A percentile compares a stretch with the other conserved stretches of the same genome.
Conservation (phyloP, 2,113 vertebrate species). For the Hippocampus zosterae region DNA sequence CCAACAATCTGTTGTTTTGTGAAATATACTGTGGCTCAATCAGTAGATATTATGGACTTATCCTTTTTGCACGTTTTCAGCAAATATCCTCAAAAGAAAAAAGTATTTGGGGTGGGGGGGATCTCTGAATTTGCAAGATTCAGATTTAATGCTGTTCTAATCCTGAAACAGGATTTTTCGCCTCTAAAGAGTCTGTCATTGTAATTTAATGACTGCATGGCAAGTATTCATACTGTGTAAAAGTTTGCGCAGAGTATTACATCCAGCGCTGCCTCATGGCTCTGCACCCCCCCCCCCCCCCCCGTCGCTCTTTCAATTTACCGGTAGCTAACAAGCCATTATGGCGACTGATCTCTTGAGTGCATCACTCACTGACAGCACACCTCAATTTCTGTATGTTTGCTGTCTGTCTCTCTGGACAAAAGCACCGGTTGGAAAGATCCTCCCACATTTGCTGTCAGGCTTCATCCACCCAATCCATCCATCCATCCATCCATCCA, state of each 20-base stretch:
- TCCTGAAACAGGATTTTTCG: too few species aligned
- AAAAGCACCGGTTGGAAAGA: constrained; percentile 40
- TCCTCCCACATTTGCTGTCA: constrained; percentile 24
- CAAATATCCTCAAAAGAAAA: too few species aligned
- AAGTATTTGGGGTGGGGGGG: too few species aligned
- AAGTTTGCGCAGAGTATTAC: not conserved
- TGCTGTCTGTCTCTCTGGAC: constrained; percentile 56
- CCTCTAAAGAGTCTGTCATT: not conserved
- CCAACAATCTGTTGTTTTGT: too few species aligned
- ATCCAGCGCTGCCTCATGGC: not conserved
- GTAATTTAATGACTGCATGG: not conserved
- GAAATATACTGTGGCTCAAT: too few species aligned
- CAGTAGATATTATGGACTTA: too few species aligned
- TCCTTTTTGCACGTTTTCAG: too few species aligned
- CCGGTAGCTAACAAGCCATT: not conserved
- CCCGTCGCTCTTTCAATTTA: not conserved
- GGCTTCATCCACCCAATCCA: constrained; percentile 28
- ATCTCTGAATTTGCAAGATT: too few species aligned
- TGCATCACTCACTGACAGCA: constrained; percentile 10
- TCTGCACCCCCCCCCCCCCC: not conserved
- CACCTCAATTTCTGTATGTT: constrained; percentile 41
- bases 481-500: too few species aligned
- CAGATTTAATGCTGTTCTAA: too few species aligned
- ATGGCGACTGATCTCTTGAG: constrained; percentile 31
- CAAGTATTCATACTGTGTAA: not conserved